Evolutionary conservation across 2,797 vertebrate species (phyloP).

Genomic region (Pelodytes ibericus): DNA sequence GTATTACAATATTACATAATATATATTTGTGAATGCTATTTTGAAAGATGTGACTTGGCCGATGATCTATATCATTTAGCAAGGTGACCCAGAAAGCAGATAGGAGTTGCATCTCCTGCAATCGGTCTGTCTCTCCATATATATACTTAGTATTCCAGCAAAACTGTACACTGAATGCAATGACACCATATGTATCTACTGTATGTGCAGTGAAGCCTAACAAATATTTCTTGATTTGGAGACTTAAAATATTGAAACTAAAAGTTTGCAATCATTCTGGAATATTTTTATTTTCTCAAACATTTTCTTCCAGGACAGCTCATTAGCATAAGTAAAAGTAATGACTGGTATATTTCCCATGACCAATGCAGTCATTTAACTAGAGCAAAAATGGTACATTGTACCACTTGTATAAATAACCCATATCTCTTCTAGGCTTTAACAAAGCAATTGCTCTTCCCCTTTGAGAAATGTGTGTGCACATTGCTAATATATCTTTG

Average conservation of each 20-base stretch:
- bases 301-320: too few relatives aligned
- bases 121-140: conserved; percentile 1
- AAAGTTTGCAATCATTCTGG: too few relatives aligned
- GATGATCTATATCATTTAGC: conserved; percentile 4
- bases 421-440: too few relatives aligned
- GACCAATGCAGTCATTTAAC: too few relatives aligned
- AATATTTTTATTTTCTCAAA: too few relatives aligned
- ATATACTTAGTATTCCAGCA: not conserved
- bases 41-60: not conserved
- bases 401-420: too few relatives aligned
- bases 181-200: not conserved
- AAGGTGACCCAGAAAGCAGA: not conserved
- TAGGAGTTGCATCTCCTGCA: not conserved
- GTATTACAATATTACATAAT: not conserved
- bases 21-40: not conserved
- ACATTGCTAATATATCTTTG: too few relatives aligned
- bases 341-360: too few relatives aligned
- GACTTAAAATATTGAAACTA: not conserved
- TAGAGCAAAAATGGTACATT: too few relatives aligned
- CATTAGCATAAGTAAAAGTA: too few relatives aligned
- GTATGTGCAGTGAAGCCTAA: conserved; percentile 5
- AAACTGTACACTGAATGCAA: not conserved
- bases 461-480: too few relatives aligned
- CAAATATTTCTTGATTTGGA: conserved; percentile 11
- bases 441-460: too few relatives aligned